A percentile compares a stretch with the other conserved stretches of the same genome.
Conservation (phyloP, 2,888 invertebrate genomes). For the Drosophila demipolita region DNA sequence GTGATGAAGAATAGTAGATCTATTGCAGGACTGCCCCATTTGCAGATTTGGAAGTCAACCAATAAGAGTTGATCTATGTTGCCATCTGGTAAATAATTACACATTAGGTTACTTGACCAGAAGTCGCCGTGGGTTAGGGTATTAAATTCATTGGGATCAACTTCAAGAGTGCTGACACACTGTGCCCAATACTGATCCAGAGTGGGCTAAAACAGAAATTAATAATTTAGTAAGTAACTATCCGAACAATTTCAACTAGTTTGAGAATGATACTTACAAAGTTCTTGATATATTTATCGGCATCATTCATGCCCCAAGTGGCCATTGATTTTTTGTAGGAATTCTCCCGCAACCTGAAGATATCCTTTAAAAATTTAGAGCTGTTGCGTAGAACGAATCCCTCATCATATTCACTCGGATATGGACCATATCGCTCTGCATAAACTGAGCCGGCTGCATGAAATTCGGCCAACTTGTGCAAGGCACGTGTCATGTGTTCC, state of each 20-base stretch:
- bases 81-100: conserved; percentile 63
- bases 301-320: conserved; percentile 68
- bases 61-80: conserved; percentile 67
- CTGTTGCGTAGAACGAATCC: conserved; percentile 50
- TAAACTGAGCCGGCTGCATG: conserved; percentile 82
- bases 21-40: conserved; percentile 80
- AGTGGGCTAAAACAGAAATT: conserved; percentile 53
- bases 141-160: conserved; percentile 64
- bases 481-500: conserved; percentile 66
- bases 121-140: conserved; percentile 82
- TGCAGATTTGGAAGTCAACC: conserved; percentile 81
- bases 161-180: conserved; percentile 32
- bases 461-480: conserved; percentile 80
- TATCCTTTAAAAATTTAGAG: conserved; percentile 10
- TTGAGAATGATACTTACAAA: conserved; percentile 57
- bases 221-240: neutral
- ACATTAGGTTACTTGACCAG: conserved; percentile 83
- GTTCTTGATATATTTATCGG: conserved; percentile 63
- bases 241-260: neutral
- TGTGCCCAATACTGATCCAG: conserved; percentile 64
- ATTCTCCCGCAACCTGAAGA: conserved; percentile 20
- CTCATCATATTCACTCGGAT: conserved; percentile 56
- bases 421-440: conserved; percentile 70
- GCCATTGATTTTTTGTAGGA: conserved; percentile 64
- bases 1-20: conserved; percentile 80